Evolutionary conservation across 2,113 vertebrate genomes (phyloP).

Genomic region (Lasiurus cinereus): DNA sequence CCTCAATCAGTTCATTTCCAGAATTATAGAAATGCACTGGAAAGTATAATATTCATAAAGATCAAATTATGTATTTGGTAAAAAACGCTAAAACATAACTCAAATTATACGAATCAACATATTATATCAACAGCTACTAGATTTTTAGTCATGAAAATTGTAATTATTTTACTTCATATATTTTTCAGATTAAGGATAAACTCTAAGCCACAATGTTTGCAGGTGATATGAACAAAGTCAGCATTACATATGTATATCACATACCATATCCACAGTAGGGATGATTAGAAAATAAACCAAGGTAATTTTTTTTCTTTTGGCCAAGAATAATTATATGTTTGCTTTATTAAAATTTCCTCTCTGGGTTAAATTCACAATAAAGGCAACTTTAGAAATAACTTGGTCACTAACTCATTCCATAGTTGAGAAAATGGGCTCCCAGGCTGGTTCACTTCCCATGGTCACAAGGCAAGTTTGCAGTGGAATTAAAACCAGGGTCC

Average conservation of each 20-base stretch:
- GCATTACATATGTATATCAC: background rate
- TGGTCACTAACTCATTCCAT: background rate
- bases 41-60: conserved; percentile 34
- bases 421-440: background rate
- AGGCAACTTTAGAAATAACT: background rate
- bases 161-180: background rate
- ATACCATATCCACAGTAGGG: background rate
- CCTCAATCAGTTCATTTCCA: conserved; percentile 36
- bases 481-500: background rate
- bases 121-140: background rate
- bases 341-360: background rate
- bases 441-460: background rate
- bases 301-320: background rate
- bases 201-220: background rate
- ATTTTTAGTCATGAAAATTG: conserved; percentile 5
- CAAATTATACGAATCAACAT: conserved; percentile 44
- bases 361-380: background rate
- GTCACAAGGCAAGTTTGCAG: background rate
- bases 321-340: background rate
- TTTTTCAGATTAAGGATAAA: conserved; percentile 31
- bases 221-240: background rate
- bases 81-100: conserved; percentile 43
- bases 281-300: conserved; percentile 8
- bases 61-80: conserved; percentile 43
- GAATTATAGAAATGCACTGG: background rate